Base-by-base conservation (phyloP, 2,113 vertebrate species). In the Gallinago paraguaiae region DNA sequence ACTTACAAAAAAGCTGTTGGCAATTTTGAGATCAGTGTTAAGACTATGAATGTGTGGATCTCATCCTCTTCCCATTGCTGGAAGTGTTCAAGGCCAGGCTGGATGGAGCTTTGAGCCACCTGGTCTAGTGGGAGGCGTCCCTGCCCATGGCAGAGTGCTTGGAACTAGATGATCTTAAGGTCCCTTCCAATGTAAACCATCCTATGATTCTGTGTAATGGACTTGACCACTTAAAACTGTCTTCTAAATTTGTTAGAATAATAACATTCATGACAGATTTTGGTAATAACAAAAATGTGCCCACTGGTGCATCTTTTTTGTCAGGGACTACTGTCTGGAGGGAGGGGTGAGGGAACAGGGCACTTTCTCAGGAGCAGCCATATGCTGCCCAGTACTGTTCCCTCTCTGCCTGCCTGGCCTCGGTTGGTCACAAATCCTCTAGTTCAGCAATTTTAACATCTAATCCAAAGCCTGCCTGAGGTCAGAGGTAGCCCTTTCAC, bases 31-130 rank as follows among this genome's bases (percentile, higher is more conserved):
- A 37, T 56, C 37, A 28, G 2, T 39, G 15, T 45, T 64, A 61
- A 80, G 70, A 82, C 5, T 0, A 0, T 1, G 3, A 41, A 41
- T 37, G 3, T 60, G 33, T 79, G 30, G 35, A 69, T 64, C 48
- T 75, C 68, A 24, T 72, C 16, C n/a, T 65, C 60, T 61, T 61
- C 35, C 60, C 24, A 25, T 61, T 24, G 16, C 22, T 27, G 16
- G 60, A 61, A 39, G 60, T 39, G 60, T 27, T 39, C 35, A 39
- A 39, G 15, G 15, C 60, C 24, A 39, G n/a, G 24, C 20, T 35
- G 57, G 20, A 35, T 35, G 57, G 57, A 33, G 22, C 57, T 60
- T 39, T 61, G 35, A 61, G 35, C 60, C 17, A 4, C 24, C 24
- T 37, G 35, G 15, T 37, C 35, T 61, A 61, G 59, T 61, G 59